Evolutionary conservation across 1,140 invertebrate species (phyloP).

Genomic region (Scaptomyza montana): DNA sequence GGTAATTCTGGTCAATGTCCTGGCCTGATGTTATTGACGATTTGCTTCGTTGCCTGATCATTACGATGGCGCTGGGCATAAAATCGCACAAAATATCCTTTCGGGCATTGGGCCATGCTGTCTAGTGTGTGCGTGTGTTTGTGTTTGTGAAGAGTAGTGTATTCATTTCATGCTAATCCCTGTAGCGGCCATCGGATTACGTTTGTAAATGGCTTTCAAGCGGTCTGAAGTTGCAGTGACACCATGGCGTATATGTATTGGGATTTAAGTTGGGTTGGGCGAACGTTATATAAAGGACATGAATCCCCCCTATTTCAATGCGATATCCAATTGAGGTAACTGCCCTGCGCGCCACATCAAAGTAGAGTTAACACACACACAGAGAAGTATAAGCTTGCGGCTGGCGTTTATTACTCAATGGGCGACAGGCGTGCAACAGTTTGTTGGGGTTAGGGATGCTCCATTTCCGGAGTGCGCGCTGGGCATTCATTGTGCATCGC

Average conservation of each 20-base stretch:
- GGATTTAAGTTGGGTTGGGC: conserved; percentile 87
- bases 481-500: conserved; percentile 87
- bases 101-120: conserved; percentile 86
- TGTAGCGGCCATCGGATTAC: conserved; percentile 89
- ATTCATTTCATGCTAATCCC: conserved; percentile 35
- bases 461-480: conserved; percentile 87
- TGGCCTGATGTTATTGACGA: conserved; percentile 28
- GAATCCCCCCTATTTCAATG: conserved; percentile 85
- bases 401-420: conserved; percentile 58
- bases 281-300: conserved; percentile 86
- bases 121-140: no score
- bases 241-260: conserved; percentile 88
- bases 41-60: conserved; percentile 76
- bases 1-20: conserved; percentile 20
- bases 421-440: conserved; percentile 65
- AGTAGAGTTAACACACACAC: conserved; percentile 29
- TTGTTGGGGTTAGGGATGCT: conserved; percentile 36
- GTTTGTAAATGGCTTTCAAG: conserved; percentile 88
- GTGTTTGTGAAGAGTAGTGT: neutral
- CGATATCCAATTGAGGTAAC: conserved; percentile 88
- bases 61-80: conserved; percentile 90
- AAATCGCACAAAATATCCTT: conserved; percentile 92
- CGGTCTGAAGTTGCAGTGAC: conserved; percentile 86
- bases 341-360: conserved; percentile 35
- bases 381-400: conserved; percentile 30